A percentile compares a stretch with the other conserved stretches of the same genome.
Conservation (phyloP, 2,797 vertebrate genomes). For the Mus minutoides region DNA sequence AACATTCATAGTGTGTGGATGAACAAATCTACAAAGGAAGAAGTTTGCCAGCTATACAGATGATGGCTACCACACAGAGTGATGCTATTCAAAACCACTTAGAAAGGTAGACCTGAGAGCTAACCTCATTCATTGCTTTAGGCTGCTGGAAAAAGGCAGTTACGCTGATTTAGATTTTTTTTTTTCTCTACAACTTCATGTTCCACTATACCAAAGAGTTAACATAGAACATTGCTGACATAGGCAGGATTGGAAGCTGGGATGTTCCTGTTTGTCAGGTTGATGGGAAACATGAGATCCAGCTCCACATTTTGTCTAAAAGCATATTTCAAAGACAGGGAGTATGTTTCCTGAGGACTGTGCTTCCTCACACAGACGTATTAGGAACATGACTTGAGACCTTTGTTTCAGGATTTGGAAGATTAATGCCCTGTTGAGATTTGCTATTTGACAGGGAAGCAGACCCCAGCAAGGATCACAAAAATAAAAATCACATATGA, state of each 20-base stretch:
- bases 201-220: not conserved
- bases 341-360: not conserved
- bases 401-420: constrained; percentile 4
- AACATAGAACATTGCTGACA: not conserved
- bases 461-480: not conserved
- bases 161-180: not conserved
- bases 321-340: not conserved
- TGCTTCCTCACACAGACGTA: too few relatives aligned
- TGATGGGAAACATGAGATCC: not conserved
- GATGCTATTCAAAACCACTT: too few relatives aligned
- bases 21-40: not conserved
- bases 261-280: not conserved
- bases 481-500: constrained; percentile 66
- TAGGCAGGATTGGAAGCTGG: not conserved
- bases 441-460: constrained; percentile 18
- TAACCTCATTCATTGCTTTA: not conserved
- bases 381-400: not conserved
- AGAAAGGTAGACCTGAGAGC: not conserved
- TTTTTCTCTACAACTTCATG: not conserved
- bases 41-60: fast-evolving
- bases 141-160: not conserved
- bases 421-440: constrained; percentile 56
- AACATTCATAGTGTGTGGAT: not conserved
- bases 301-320: not conserved
- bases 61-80: not conserved